These are phyloP conservation scores for Periplaneta americana DNA, from an alignment of 1,140 invertebrate genomes.

Conservation along the genomic window DNA sequence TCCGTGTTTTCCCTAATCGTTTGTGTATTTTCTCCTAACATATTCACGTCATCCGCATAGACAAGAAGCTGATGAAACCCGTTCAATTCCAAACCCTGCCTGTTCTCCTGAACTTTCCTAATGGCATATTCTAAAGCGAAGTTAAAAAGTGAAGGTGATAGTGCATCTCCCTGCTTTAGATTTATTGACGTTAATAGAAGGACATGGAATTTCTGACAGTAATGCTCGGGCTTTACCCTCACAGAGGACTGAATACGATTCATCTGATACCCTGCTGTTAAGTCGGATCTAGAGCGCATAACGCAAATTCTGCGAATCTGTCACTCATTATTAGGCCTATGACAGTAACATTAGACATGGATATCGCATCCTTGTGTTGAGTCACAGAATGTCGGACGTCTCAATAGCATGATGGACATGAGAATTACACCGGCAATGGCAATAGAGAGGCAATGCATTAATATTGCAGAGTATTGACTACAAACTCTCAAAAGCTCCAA, in stretches of 20 bases:
- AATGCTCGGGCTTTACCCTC: too few species aligned
- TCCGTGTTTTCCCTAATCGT: too few species aligned
- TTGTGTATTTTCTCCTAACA: too few species aligned
- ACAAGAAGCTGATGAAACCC: too few species aligned
- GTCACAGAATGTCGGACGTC: not conserved
- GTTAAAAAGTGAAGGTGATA: too few species aligned
- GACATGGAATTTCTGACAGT: too few species aligned
- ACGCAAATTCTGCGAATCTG: not conserved
- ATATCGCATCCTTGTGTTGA: not conserved
- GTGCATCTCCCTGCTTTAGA: too few species aligned
- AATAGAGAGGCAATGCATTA: not conserved
- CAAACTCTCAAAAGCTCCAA: not conserved
- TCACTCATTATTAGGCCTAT: not conserved
- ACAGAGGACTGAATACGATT: not conserved
- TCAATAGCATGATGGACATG: not conserved
- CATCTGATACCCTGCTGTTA: not conserved
- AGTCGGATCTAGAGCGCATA: not conserved
- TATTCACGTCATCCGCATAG: too few species aligned
- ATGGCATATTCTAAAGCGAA: too few species aligned
- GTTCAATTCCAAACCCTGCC: too few species aligned
- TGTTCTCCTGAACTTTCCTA: too few species aligned
- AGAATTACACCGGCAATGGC: not conserved
- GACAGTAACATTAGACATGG: not conserved
- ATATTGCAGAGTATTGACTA: not conserved
- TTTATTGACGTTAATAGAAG: too few species aligned